Conservation (phyloP, 2,797 vertebrate species). For the Pseudocheirus occidentalis region DNA sequence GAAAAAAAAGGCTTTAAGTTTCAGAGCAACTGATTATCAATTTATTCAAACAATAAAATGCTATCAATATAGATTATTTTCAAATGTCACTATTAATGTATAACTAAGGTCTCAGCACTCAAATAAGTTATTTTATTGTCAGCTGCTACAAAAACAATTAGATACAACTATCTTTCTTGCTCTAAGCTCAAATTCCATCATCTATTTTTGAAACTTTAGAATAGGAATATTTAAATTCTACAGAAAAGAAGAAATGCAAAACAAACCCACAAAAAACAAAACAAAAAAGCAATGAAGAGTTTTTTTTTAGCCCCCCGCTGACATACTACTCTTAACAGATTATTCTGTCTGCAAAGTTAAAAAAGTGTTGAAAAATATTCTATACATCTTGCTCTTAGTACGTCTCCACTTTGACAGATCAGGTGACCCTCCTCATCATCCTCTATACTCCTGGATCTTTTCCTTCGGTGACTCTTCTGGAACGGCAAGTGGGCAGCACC, state of each 20-base stretch:
- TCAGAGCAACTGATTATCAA: conserved; percentile 53
- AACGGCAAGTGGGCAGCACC: conserved; percentile 89
- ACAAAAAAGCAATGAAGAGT: conserved; percentile 81
- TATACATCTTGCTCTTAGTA: conserved; percentile 97
- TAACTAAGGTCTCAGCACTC: conserved; percentile 79
- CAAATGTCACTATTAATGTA: conserved; percentile 78
- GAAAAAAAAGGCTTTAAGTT: conserved; percentile 61
- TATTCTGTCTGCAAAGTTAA: conserved; percentile 84
- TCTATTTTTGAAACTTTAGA: conserved; percentile 79
- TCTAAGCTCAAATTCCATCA: conserved; percentile 79
- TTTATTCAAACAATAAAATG: conserved; percentile 76
- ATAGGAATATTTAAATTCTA: conserved; percentile 80
- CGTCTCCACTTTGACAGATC: conserved; percentile 98
- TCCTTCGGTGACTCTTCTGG: conserved; percentile 93
- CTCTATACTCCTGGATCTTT: conserved; percentile 96
- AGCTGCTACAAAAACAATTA: conserved; percentile 77
- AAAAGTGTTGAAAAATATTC: conserved; percentile 93
- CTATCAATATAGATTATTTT: conserved; percentile 77
- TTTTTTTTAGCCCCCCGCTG: conserved; percentile 79
- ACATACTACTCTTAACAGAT: conserved; percentile 80
- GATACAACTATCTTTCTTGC: conserved; percentile 78
- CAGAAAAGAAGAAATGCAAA: conserved; percentile 81
- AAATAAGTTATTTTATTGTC: conserved; percentile 78
- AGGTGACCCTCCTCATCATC: conserved; percentile 97
- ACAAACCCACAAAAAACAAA: conserved; percentile 80